Evolutionary conservation across 2,113 vertebrate genomes (phyloP), one percentile per base, ranked within the genome.

Genomic region (Dendrocopos noguchii): DNA sequence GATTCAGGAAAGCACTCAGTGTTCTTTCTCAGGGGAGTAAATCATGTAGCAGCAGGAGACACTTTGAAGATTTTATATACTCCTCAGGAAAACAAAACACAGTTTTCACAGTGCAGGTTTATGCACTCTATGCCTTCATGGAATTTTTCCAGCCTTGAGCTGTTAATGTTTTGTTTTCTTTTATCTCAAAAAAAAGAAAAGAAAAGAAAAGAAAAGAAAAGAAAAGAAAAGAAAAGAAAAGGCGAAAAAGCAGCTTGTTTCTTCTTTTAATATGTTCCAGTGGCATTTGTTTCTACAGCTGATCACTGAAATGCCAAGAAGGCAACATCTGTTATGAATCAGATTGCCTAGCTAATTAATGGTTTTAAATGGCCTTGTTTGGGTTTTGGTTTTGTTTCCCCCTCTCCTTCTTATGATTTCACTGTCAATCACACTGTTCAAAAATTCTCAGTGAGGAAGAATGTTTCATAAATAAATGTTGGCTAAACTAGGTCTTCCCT

Each of bases 391-490:
- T 7, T 70, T 67, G 36, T 9, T 2, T 4, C 10, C 2, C 28
- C 10, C 13, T 5, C 46, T 44, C 12, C 14, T 74, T 60, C 52
- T 80, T 67, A 27, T 44, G 31, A 78, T 71, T 80, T 90, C 21
- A 42, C 31, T 55, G 39, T 61, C 4, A 1, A 44, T 87, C 76
- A 86, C 64, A 56, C 10, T 53, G 44, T 61, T 91, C 88, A 86
- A 80, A 93, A 94, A 84, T 64, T 61, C 29, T 80, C 93, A 88
- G 87, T 68, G 53, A 79, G 55, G 39, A 80, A 83, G 36, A 88
- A 80, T 56, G 12, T 84, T 92, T 39, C 12, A 39, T 39, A 33
- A 44, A 87, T 64, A 79, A 81, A 66, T 55, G 7, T 73, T 66
- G 65, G 29, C 33, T 53, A 84, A 91, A 71, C 15, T 57, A 82